Conservation (phyloP, 92 coral and sea anemone species). For the Epizoanthus rinbou region DNA sequence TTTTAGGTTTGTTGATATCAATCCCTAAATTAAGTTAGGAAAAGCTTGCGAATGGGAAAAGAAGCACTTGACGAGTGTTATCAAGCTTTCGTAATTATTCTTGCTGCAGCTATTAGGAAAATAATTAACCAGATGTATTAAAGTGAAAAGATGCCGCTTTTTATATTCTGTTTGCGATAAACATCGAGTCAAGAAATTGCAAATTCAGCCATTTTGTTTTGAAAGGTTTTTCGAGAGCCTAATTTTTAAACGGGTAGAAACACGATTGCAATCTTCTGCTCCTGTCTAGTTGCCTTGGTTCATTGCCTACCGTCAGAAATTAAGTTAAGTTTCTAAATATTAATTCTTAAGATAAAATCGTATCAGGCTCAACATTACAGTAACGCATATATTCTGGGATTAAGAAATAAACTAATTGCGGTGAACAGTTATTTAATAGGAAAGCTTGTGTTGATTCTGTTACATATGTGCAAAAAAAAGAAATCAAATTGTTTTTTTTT, state of each 20-base stretch:
- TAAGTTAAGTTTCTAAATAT: too few relatives aligned
- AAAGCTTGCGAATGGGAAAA: conserved; percentile 2
- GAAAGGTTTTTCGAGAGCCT: neutral
- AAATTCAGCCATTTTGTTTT: neutral
- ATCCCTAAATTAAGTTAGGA: conserved; percentile 9
- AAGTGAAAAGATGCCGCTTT: neutral
- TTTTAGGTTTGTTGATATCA: conserved; percentile 3
- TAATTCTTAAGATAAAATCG: too few relatives aligned
- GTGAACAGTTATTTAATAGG: too few relatives aligned
- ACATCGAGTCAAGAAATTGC: neutral
- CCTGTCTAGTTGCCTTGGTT: neutral
- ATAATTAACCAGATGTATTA: neutral
- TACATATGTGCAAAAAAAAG: too few relatives aligned
- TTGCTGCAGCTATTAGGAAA: conserved; percentile 23
- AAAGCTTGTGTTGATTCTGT: too few relatives aligned
- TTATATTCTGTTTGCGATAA: neutral
- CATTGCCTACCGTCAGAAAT: neutral
- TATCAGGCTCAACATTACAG: too few relatives aligned
- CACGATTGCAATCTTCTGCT: neutral
- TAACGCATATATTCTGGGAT: too few relatives aligned
- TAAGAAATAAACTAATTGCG: too few relatives aligned
- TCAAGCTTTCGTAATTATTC: neutral
- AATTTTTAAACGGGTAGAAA: neutral
- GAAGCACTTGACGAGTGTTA: conserved; percentile 1
- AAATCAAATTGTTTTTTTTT: too few relatives aligned